A percentile compares a stretch with the other conserved stretches of the same genome.
These are phyloP conservation scores for Phania funesta DNA, from an alignment of 2,888 invertebrate genomes.

Conservation along the genomic window DNA sequence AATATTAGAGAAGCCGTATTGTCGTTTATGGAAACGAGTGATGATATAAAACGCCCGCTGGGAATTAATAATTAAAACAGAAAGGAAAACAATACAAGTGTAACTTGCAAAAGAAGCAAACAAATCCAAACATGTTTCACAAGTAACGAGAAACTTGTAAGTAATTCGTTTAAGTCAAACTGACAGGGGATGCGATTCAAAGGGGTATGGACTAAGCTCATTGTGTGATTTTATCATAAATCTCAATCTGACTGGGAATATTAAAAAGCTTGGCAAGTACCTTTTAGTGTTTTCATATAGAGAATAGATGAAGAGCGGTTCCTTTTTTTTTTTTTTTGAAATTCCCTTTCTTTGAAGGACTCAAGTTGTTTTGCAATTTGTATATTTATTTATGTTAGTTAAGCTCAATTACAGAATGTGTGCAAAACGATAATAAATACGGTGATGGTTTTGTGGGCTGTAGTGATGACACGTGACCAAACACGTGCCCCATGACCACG, in stretches of 20 bases:
- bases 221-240: constrained; percentile 8
- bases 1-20: constrained; percentile 27
- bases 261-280: neutral
- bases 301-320: neutral
- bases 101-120: neutral
- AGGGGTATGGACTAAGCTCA: neutral
- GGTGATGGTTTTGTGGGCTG: constrained; percentile 69
- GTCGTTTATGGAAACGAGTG: constrained; percentile 69
- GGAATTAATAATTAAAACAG: constrained; percentile 63
- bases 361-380: constrained; percentile 35
- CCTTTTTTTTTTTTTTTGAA: neutral
- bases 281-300: neutral
- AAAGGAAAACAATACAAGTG: neutral
- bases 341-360: neutral
- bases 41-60: constrained; percentile 73
- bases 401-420: constrained; percentile 68
- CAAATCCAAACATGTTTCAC: neutral
- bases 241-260: constrained; percentile 4
- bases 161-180: constrained; percentile 55
- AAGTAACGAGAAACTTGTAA: constrained; percentile 29
- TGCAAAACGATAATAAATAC: constrained; percentile 67
- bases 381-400: constrained; percentile 72
- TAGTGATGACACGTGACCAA: constrained; percentile 75
- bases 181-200: neutral
- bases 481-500: constrained; percentile 72